Evolutionary conservation across 92 coral and sea anemone species (phyloP).

Genomic region (Zoanthus solanderi): DNA sequence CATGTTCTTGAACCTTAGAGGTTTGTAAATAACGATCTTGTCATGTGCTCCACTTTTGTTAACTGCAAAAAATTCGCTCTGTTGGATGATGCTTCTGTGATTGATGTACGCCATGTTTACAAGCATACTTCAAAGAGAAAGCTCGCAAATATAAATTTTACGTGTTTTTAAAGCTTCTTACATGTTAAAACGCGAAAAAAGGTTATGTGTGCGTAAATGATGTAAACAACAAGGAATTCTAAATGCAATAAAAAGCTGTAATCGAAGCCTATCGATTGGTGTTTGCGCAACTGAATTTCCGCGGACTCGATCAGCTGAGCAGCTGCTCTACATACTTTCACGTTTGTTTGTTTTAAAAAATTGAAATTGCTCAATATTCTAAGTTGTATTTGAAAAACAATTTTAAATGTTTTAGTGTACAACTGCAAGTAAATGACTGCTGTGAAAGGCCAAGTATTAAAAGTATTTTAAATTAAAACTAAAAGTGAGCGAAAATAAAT

Average conservation of each 20-base stretch:
- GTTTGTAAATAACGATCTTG: constrained; percentile 9
- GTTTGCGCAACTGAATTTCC: constrained; percentile 5
- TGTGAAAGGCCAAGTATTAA: not conserved
- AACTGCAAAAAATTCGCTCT: not conserved
- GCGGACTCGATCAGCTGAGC: constrained; percentile 18
- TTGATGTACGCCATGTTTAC: not conserved
- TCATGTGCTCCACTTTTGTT: constrained; percentile 11
- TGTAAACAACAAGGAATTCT: constrained; percentile 3
- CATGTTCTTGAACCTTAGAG: not conserved
- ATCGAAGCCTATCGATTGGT: not conserved
- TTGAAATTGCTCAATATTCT: not conserved
- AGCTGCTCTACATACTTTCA: constrained; percentile 11
- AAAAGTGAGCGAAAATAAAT: not conserved
- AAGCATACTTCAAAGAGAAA: not conserved
- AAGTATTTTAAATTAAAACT: too few relatives aligned
- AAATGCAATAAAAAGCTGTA: not conserved
- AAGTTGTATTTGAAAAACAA: not conserved
- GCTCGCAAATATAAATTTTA: not conserved
- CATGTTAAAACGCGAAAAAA: not conserved
- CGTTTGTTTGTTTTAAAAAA: not conserved
- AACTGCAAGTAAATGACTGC: not conserved
- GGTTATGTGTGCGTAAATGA: not conserved
- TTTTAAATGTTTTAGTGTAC: not conserved
- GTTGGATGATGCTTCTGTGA: not conserved
- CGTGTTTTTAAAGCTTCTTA: not conserved